Percentiles rank a stretch among this genome's conserved stretches.
phyloP scores from a whole-genome alignment of 2,113 vertebrate genomes.

The Microcebus griseorufus region DNA sequence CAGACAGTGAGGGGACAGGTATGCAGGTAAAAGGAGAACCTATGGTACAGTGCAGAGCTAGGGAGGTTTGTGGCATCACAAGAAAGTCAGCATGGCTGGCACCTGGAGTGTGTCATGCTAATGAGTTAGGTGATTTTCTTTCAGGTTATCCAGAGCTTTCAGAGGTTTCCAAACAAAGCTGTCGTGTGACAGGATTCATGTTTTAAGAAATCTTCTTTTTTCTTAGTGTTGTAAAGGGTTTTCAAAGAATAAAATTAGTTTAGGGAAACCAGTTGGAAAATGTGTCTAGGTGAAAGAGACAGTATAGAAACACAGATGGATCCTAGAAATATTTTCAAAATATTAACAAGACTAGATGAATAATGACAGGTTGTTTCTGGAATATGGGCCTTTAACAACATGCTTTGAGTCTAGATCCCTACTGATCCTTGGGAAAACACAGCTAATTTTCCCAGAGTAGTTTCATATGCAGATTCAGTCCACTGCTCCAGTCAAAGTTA shows the following conservation, averaged over 20 bases:
- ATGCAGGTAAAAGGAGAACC: background rate
- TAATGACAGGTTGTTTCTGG: background rate
- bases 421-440: background rate
- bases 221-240: background rate
- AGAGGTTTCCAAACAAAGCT: background rate
- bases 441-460: too few relatives aligned
- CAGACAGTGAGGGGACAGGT: background rate
- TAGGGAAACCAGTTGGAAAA: background rate
- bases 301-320: background rate
- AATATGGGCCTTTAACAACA: background rate
- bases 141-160: background rate
- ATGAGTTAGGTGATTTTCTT: background rate
- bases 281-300: background rate
- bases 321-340: background rate
- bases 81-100: background rate
- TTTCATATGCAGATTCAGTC: background rate
- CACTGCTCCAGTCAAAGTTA: background rate
- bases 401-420: background rate
- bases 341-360: background rate
- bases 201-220: background rate
- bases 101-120: background rate
- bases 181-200: background rate
- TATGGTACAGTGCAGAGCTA: fast-evolving
- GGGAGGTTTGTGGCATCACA: background rate
- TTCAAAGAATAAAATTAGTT: background rate